Evolutionary conservation across 2,888 invertebrate species (phyloP).

Genomic region (Aphidoletes aphidimyza): DNA sequence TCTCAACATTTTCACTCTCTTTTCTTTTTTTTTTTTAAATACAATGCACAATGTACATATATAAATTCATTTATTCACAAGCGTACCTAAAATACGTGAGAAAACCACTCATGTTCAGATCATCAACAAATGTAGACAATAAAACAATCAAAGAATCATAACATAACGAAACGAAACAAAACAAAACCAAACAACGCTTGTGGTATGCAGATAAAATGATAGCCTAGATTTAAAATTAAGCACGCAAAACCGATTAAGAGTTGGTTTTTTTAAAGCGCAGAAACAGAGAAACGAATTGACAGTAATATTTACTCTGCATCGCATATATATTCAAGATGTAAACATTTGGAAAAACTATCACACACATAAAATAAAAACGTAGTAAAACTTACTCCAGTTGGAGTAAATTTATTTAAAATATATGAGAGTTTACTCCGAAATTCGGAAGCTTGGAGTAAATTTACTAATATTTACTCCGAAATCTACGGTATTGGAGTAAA

Average conservation of each 20-base stretch:
- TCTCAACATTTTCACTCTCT: too few species aligned
- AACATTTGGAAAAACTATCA: too few species aligned
- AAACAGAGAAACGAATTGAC: background rate
- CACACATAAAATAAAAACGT: too few species aligned
- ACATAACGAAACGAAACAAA: background rate
- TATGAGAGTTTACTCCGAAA: too few species aligned
- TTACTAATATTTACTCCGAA: too few species aligned
- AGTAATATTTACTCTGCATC: too few species aligned
- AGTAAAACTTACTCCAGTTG: too few species aligned
- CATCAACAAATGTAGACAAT: slow-evolving; percentile 30
- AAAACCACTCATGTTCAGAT: slow-evolving; percentile 28
- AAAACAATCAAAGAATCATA: background rate
- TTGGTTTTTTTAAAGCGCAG: background rate
- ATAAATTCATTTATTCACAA: slow-evolving; percentile 45
- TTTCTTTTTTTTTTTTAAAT: too few species aligned
- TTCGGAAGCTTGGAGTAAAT: too few species aligned
- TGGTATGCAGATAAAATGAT: slow-evolving; percentile 21
- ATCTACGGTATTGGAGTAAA: too few species aligned
- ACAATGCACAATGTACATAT: background rate
- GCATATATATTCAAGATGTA: too few species aligned
- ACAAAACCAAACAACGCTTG: background rate
- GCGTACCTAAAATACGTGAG: slow-evolving; percentile 41
- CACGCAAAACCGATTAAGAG: slow-evolving; percentile 53
- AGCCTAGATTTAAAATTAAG: slow-evolving; percentile 26
- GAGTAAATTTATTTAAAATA: too few species aligned